Evolutionary conservation across 1,140 invertebrate genomes (phyloP).

Genomic region (Pemphigus obesinymphae): DNA sequence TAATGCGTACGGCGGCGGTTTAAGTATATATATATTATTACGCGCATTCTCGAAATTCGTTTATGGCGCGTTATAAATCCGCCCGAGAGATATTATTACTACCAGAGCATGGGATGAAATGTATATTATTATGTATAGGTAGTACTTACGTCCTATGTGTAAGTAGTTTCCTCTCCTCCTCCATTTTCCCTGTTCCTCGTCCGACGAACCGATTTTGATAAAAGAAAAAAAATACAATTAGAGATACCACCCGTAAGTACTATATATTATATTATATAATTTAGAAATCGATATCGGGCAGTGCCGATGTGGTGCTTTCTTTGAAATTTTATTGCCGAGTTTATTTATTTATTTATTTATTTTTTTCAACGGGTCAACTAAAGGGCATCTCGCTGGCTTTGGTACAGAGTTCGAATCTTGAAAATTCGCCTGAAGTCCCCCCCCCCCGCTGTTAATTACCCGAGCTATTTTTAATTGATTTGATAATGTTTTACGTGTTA

Average conservation of each 20-base stretch:
- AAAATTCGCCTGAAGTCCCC: neutral
- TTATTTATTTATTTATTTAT: neutral
- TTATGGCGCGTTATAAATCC: neutral
- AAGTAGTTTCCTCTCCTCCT: no score
- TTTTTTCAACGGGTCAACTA: neutral
- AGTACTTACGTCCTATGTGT: no score
- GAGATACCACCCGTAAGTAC: no score
- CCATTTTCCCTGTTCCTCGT: no score
- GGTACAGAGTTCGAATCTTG: conserved; percentile 16
- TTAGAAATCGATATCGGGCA: neutral
- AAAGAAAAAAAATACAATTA: no score
- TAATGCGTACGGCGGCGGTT: neutral
- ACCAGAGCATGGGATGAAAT: no score
- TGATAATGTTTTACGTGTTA: conserved; percentile 5
- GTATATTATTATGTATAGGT: no score
- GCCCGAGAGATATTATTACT: no score
- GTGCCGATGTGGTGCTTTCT: neutral
- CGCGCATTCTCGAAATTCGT: neutral
- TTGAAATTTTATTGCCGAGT: neutral
- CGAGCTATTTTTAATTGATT: neutral
- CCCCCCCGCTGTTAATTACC: neutral
- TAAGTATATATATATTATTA: no score
- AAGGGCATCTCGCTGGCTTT: neutral
- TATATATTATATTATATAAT: no score
- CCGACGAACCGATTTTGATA: no score